These are phyloP conservation scores for Bolinopsis microptera DNA, from an alignment of 37 sponge, comb jelly and placozoan species.

Conservation along the genomic window DNA sequence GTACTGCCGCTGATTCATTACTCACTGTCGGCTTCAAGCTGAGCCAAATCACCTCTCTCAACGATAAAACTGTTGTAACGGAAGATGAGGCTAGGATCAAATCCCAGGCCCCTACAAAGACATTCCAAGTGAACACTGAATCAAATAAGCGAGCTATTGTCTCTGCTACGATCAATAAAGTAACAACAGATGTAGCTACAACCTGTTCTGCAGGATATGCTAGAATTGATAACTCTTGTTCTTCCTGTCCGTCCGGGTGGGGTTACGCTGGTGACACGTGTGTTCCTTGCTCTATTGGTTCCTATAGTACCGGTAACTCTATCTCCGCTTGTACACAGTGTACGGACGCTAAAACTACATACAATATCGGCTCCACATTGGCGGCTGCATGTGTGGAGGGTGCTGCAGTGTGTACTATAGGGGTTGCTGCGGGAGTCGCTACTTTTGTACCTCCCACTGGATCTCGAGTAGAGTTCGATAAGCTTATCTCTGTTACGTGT, in stretches of 20 bases:
- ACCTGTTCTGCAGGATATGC: not conserved
- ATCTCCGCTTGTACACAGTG: constrained; percentile 14
- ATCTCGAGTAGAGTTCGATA: not conserved
- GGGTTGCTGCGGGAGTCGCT: not conserved
- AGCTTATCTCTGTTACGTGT: not conserved
- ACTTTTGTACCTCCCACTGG: not conserved
- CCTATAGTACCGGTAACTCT: not conserved
- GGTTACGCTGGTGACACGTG: not conserved
- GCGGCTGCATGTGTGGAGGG: not conserved
- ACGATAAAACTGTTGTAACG: not conserved
- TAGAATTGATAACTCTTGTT: not conserved
- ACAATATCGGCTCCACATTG: not conserved
- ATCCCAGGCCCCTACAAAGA: not conserved
- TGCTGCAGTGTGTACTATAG: not conserved
- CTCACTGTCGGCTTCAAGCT: not conserved
- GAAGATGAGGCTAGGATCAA: not conserved
- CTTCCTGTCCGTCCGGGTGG: not conserved
- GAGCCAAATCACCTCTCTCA: not conserved
- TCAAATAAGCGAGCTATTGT: not conserved
- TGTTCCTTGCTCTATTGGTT: not conserved
- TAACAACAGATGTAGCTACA: not conserved
- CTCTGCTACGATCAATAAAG: not conserved
- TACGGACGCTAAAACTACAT: not conserved
- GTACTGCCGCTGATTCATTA: not conserved
- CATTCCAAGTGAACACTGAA: not conserved